Evolutionary conservation across 1,140 invertebrate species (phyloP), one percentile per base, ranked within the genome.

Genomic region (Pseudomyrmex concolor): DNA sequence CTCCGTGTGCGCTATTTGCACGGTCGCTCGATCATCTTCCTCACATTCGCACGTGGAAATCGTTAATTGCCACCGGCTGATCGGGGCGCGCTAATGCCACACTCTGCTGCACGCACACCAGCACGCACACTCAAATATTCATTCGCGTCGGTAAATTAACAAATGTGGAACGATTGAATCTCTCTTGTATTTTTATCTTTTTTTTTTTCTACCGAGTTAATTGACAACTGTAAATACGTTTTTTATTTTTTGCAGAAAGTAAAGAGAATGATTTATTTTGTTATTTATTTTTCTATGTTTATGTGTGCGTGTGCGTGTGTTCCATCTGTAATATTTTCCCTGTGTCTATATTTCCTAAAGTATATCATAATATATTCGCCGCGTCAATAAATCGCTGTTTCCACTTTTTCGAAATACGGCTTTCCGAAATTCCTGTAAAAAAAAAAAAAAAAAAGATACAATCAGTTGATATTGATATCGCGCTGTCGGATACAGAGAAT

Each of bases 101-200:
- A 59, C 3, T 66, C 15, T 34, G 66, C 34, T 7, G 34, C 5
- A 34, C 25, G 34, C 5, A 34, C 25, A 80, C 76, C 76, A n/a
- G 12, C 66, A 59, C n/a, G 50, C 43, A 59, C 63, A 17, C 43
- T 80, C n/a, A 59, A 80, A 80, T 71, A 59, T n/a, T 15, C 76
- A 50, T 48, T 60, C 15, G 54, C 54, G 19, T 78, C 66, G 71
- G 70, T 80, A 80, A 80, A 80, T 80, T 80, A 80, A 80, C 17
- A 34, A 55, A 50, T 66, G 76, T 50, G 67, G 34, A 22, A 25
- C 76, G 73, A 76, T 64, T 50, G 43, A 43, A 80, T 59, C 59
- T 66, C 2, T 71, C 71, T 15, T 45, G 71, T 80, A 34, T 80
- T 80, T 71, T 22, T 80, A 60, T 4, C 3, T 25, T 25, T 80